Evolutionary conservation across 2,888 invertebrate species (phyloP), one percentile per base, ranked within the genome.

Genomic region (Strigamia maritima): DNA sequence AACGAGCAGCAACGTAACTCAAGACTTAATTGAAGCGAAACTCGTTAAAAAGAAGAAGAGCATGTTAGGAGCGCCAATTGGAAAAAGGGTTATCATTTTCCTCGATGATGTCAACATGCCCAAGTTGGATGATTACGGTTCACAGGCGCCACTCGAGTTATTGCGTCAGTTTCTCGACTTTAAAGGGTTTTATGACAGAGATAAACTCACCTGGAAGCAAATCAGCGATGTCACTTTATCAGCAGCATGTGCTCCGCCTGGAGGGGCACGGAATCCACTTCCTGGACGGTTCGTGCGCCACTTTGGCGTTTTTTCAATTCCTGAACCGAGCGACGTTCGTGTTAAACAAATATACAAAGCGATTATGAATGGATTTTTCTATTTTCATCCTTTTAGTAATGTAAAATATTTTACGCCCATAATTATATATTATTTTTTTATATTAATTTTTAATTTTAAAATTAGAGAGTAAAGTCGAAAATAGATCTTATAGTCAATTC

Each of bases 81-180:
- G 93, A 14, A 95, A 94, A 85, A 91, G 91, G 80, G 89, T 95
- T 0, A 90, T 95, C 2, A 89, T 95, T 79, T 95, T 96, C 83
- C 92, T 96, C 26, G 96, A 96, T 84, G 96, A 96, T 84, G 92
- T 96, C 0, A 96, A 96, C 84, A 95, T 96, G 95, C 96, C 96
- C 26, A 86, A 86, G 81, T 83, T 86, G 77, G 87, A 87, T 82
- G 85, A 85, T 1, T 87, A 86, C 79, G 86, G 86, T 12, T 86
- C 86, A 6, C 87, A 87, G 82, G 86, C 87, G 1, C 87, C 87
- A 7, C 86, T 87, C 75, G 87, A 87, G 81, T 83, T 87, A 22
- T 83, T 87, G 28, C 89, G 95, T 91, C 92, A 86, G 87, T 89
- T 90, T 82, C 86, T 92, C 80, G 94, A 94, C 85, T 92, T 91